Evolutionary conservation across 1,140 invertebrate species (phyloP), one percentile per base, ranked within the genome.

Genomic region (Lanistes nyassanus): DNA sequence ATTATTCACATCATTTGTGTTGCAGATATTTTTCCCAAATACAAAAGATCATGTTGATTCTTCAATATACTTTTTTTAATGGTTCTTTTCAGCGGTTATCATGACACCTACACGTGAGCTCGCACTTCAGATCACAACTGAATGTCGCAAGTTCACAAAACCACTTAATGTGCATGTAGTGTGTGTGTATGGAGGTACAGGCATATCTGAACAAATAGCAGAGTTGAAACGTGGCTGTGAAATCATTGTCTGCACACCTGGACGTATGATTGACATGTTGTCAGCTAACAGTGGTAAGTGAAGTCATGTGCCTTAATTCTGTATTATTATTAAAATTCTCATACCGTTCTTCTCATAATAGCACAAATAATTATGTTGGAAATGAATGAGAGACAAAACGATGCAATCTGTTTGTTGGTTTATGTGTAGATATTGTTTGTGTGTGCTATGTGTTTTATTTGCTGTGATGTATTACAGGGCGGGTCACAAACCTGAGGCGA

Each of bases 181-280:
- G 0, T 99, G 98, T 87, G 98, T 99, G 0, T 99, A 99, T 87
- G 98, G 98, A 31, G 98, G 98, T 16, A 99, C 98, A 0, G 98
- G 96, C 0, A 97, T 98, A 78, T 97, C 95, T 0, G 97, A 98
- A 90, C 94, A 98, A 90, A 99, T 99, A 83, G 98, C 98, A 0
- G 98, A 99, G 88, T 87, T 99, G 67, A 99, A 99, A 89, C 92
- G 97, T 66, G 98, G 98, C 26, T 96, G 97, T 0, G 98, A 99
- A 90, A 98, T 99, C 75, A 98, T 99, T 76, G 98, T 99, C 0
- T 99, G 98, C 83, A 99, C 98, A 0, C 98, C 98, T 0, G 98
- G 98, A 0, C 92, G 98, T 79, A 99, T 99, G 98, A 99, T 99
- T 84, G 98, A 99, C 88, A 99, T 99, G 97, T 89, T 99, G 69